These are phyloP conservation scores for Clupea harengus DNA, from an alignment of 2,113 vertebrate genomes.

Conservation along the genomic window DNA sequence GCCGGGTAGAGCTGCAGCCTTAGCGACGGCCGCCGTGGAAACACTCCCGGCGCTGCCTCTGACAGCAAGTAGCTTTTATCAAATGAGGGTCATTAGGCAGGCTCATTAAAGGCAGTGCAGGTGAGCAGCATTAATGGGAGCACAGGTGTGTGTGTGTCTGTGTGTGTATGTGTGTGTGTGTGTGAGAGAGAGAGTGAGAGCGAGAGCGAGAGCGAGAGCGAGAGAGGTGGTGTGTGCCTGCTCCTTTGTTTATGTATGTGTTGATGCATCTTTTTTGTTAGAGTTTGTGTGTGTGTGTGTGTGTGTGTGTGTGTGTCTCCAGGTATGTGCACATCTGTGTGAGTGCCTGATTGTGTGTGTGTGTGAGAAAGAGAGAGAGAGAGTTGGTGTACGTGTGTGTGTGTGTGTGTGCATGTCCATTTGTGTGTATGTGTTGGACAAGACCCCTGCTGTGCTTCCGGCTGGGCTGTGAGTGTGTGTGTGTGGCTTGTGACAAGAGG, in stretches of 20 bases:
- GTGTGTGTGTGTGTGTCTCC: neutral
- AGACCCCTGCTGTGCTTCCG: constrained; percentile 51
- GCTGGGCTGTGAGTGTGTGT: constrained; percentile 29
- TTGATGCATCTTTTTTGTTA: neutral
- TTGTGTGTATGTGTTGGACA: constrained; percentile 22
- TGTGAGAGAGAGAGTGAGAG: no score
- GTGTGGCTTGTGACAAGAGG: constrained; percentile 33
- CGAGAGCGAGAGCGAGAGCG: no score
- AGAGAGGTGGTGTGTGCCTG: neutral
- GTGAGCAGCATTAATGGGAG: constrained; percentile 61
- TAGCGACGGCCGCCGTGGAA: constrained; percentile 29
- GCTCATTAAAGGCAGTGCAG: constrained; percentile 60
- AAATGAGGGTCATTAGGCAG: constrained; percentile 65
- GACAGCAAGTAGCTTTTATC: constrained; percentile 67
- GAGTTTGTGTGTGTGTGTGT: neutral
- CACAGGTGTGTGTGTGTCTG: constrained; percentile 55
- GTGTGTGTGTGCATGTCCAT: constrained; percentile 7
- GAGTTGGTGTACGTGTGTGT: neutral
- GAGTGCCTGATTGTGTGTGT: constrained; percentile 17
- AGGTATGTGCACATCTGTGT: constrained; percentile 45
- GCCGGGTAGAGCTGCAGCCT: neutral
- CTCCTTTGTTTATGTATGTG: neutral
- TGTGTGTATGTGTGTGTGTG: constrained; percentile 33
- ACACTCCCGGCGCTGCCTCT: constrained; percentile 36
- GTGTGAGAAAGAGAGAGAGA: neutral